Base-by-base conservation (phyloP, 2,888 invertebrate species). In the Spilarctia lutea region DNA sequence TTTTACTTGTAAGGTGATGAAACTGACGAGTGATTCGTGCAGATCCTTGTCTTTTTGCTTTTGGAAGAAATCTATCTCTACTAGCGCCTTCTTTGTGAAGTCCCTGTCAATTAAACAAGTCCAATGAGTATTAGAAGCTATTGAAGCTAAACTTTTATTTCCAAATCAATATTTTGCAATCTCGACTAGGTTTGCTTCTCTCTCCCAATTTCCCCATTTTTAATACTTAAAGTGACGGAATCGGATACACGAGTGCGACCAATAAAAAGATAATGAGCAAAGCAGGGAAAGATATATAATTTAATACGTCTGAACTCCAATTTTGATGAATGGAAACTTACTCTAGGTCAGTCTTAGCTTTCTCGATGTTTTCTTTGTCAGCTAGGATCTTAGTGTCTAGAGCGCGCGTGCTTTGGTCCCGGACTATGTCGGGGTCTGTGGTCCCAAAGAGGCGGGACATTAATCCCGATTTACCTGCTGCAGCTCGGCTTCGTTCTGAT, bases 381-480 rank as follows among this genome's bases (percentile, higher is more conserved):
- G 97, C 96, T 74, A 95, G 92, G 83, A 98, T 97, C 91, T 97
- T 97, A 83, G 96, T 94, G 90, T 98, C 97, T 72, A 98, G 92
- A 72, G 96, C 96, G 72, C 96, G 95, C 74, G 97, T 96, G 90
- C 97, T 97, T 83, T 97, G 95, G 91, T 98, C 97, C 39, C 97
- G 96, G 66, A 97, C 97, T 85, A 98, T 97, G 88, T 97, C 98
- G 0, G 97, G 97, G 86, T 98, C 98, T 0, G 97, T 97, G 74
- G 97, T 97, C 65, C 97, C 97, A 91, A 98, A 97, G 78, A 98
- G 88, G 0, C 97, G 96, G 1, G 97, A 97, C 96, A 98, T 97
- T n/a, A 98, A 87, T 0, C 97, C 97, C 0, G 97, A 96, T 89
- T 97, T 97, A 76, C 98, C 98, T 86, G 96, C 96, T 68, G 96